Conservation (phyloP, 2,888 invertebrate species). For the Congeria kusceri region DNA sequence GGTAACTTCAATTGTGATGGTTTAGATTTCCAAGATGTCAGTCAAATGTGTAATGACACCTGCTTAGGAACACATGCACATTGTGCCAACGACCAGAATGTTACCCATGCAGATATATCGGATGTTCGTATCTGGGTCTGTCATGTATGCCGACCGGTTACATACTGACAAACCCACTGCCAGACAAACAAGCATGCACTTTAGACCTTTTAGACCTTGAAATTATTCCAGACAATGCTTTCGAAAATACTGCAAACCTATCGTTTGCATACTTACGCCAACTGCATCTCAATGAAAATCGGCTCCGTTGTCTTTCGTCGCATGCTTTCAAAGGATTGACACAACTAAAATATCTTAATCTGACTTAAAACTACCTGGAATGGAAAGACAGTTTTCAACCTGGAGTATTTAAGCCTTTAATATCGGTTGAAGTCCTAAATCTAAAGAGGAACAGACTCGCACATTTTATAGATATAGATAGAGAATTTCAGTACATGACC, state of each 20-base stretch:
- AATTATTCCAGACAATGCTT: neutral
- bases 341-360: conserved; percentile 19
- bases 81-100: too few relatives aligned
- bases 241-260: neutral
- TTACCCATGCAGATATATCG: too few relatives aligned
- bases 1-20: too few relatives aligned
- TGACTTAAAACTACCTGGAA: conserved; percentile 19
- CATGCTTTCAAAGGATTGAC: conserved; percentile 15
- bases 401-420: conserved; percentile 23
- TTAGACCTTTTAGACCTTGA: neutral
- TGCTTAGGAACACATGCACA: too few relatives aligned
- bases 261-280: neutral
- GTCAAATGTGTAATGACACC: too few relatives aligned
- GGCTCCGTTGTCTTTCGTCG: neutral
- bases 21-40: too few relatives aligned
- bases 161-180: too few relatives aligned
- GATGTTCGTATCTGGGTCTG: too few relatives aligned
- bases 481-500: conserved; percentile 4
- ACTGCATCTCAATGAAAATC: conserved; percentile 8
- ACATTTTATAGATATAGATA: conserved; percentile 18
- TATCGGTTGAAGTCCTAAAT: conserved; percentile 15
- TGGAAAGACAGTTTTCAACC: conserved; percentile 11
- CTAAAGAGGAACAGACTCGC: conserved; percentile 16
- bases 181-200: too few relatives aligned
- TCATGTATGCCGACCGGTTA: too few relatives aligned